These are phyloP conservation scores for Stercorarius parasiticus DNA, from an alignment of 2,113 vertebrate species.

Conservation along the genomic window DNA sequence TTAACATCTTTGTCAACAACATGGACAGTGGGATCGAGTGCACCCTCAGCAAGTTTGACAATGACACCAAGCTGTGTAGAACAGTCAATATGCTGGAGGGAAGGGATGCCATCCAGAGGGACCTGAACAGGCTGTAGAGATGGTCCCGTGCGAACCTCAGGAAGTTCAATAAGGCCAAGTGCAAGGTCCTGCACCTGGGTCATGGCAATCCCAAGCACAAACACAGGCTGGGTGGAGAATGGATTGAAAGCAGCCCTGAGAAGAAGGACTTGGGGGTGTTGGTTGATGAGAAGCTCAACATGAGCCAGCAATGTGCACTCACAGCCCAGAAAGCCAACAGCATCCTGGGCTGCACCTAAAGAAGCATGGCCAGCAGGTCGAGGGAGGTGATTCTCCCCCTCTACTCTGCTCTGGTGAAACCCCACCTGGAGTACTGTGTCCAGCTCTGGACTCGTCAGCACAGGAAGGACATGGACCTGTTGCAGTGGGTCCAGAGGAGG, in stretches of 20 bases:
- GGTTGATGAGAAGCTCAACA: not conserved
- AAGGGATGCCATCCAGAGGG: not conserved
- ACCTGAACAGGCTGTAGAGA: no score
- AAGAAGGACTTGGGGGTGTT: no score
- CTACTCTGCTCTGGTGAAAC: not conserved
- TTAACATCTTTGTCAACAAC: not conserved
- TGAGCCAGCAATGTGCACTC: not conserved
- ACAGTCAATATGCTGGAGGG: not conserved
- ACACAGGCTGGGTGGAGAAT: no score
- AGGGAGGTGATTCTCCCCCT: not conserved
- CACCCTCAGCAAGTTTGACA: not conserved
- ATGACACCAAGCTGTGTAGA: not conserved
- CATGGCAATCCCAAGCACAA: no score
- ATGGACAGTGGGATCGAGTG: not conserved
- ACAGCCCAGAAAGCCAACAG: not conserved
- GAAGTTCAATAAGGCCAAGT: no score
- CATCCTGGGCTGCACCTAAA: not conserved
- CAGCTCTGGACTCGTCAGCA: not conserved
- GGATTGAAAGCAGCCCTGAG: no score
- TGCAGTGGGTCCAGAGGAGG: not conserved
- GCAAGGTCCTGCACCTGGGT: no score
- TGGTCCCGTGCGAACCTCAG: no score
- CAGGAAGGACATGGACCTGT: not conserved
- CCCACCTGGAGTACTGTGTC: not conserved
- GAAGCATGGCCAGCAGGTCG: not conserved